A percentile compares a stretch with the other conserved stretches of the same genome.
Evolutionary conservation across 2,113 vertebrate species (phyloP).

Genomic region (Chaetops frenatus): DNA sequence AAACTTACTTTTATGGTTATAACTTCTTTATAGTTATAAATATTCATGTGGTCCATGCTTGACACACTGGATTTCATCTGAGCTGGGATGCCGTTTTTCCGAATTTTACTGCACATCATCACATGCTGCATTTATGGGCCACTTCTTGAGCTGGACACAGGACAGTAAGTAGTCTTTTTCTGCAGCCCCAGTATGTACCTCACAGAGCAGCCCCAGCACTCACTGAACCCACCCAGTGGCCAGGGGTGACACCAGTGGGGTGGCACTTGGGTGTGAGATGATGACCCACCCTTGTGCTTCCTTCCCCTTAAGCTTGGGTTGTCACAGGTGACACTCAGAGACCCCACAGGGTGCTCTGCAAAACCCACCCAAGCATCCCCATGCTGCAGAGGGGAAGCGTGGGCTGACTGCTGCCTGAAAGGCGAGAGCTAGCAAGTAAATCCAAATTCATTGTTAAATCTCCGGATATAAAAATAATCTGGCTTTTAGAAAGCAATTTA

Average conservation of each 20-base stretch:
- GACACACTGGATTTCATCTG: background rate
- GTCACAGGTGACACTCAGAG: background rate
- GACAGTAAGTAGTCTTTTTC: background rate
- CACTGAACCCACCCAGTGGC: background rate
- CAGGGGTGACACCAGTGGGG: background rate
- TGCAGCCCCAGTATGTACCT: rapidly evolving
- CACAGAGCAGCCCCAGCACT: background rate
- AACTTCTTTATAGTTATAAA: background rate
- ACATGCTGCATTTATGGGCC: background rate
- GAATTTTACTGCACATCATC: background rate
- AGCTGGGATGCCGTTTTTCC: background rate
- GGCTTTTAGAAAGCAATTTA: slow-evolving; percentile 43
- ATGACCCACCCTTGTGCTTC: background rate
- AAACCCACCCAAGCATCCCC: background rate
- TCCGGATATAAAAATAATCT: slow-evolving; percentile 17
- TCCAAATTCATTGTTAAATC: slow-evolving; percentile 7
- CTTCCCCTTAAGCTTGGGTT: background rate
- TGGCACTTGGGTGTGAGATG: background rate
- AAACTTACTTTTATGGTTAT: background rate
- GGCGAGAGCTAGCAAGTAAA: background rate
- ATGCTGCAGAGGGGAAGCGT: rapidly evolving
- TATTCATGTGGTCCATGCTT: background rate
- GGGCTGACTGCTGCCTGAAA: background rate
- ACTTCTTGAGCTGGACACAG: background rate
- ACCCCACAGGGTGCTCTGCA: background rate